Base-by-base conservation (phyloP, 2,113 vertebrate species). In the Alaudala cheleensis region DNA sequence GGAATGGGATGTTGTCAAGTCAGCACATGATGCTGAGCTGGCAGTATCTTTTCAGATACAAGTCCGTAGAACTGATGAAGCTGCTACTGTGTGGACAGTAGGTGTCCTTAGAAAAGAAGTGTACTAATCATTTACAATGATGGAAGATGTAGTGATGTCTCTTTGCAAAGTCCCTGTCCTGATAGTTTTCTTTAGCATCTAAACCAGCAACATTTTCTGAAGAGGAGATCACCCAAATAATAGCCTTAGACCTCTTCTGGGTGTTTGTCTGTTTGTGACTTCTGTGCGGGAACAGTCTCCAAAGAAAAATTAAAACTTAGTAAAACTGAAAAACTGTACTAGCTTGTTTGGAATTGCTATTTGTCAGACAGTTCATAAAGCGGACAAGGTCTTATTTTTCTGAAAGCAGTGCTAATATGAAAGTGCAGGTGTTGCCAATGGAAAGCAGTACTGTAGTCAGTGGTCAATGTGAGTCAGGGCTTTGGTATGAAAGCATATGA, bases 41-140 rank as follows among this genome's bases (percentile, higher is more conserved):
- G 65, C 96, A 45, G 96, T 98, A 80, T 44, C 86, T 58, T 98
- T 98, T 94, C 96, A 98, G 88, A 98, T 98, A 91, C 61, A 98
- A 86, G 95, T 98, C 54, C 49, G 10, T 85, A 93, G 50, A 95
- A 39, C 19, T 4, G 24, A 79, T 51, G 82, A 66, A 80, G 84
- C 26, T 40, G 56, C 78, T 56, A 45, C 93, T 77, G 70, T 97
- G 79, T 84, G 92, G 94, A 95, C 50, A 67, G 98, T 98, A 97
- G 97, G 98, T 97, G 45, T 78, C 21, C 82, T 84, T 84, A 58
- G 11, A 23, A 65, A 61, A 54, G 40, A 54, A 13, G 0, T 58
- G 1, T n/a, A 26, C 17, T 60, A 69, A 8, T 24, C 33, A 34
- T 61, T 92, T 81, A 12, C 28, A 53, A 4, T 61, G 21, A 42